Evolutionary conservation across 1,140 invertebrate species (phyloP).

Genomic region (Zaprionus capensis): DNA sequence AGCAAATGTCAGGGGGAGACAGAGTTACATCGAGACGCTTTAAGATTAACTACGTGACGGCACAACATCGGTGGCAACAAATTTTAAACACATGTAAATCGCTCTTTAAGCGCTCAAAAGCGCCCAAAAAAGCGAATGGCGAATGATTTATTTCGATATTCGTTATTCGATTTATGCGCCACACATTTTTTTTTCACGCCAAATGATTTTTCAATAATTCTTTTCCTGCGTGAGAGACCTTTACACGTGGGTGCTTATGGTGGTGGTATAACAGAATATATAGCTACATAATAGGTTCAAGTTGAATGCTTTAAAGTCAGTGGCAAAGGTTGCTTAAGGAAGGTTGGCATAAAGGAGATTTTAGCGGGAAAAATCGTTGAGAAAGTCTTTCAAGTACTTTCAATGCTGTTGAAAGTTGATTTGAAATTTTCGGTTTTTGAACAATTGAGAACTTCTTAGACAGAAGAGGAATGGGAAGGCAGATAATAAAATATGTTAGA

Average conservation of each 20-base stretch:
- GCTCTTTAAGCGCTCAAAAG: not conserved
- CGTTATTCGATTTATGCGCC: slow-evolving; percentile 3
- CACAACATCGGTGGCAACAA: not conserved
- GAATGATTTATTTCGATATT: slow-evolving; percentile 9
- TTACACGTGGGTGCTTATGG: not conserved
- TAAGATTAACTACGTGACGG: slow-evolving; percentile 24
- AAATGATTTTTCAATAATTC: slow-evolving; percentile 3
- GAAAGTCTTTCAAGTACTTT: not conserved
- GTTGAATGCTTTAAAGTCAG: not conserved
- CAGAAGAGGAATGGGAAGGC: not conserved
- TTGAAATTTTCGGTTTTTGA: slow-evolving; percentile 1
- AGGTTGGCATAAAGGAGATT: not conserved
- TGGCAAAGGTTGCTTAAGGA: too few relatives aligned
- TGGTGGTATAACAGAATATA: not conserved
- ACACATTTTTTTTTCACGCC: not conserved
- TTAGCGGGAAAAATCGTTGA: not conserved
- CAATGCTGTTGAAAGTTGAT: not conserved
- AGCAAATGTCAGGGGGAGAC: not conserved
- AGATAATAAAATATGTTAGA: not conserved
- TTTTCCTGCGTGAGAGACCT: not conserved
- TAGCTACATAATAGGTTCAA: not conserved
- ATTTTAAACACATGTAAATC: slow-evolving; percentile 21
- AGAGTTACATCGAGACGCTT: not conserved
- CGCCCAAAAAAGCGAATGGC: not conserved
- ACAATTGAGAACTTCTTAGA: not conserved